phyloP scores from a whole-genome alignment of 2,888 invertebrate genomes.

The Brachyptera putata region DNA sequence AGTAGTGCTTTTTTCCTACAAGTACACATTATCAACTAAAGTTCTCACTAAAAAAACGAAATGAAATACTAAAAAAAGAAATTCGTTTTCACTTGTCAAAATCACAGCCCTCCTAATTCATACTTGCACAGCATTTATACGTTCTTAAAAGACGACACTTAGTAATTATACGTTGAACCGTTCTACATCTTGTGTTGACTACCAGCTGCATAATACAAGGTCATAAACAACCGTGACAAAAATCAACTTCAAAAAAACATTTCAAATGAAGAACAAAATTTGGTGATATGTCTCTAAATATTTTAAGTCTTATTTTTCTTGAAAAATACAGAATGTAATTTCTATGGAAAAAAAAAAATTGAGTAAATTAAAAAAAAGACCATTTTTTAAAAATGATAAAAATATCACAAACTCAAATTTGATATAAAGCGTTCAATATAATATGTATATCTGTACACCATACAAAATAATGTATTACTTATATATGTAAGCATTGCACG shows the following conservation, averaged over 20 bases:
- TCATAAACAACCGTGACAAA: too few species aligned
- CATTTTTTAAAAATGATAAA: constrained; percentile 1
- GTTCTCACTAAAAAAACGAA: too few species aligned
- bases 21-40: too few species aligned
- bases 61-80: background rate
- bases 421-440: background rate
- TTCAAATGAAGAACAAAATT: background rate
- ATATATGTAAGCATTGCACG: constrained; percentile 18
- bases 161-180: too few species aligned
- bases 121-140: background rate
- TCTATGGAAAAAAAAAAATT: background rate
- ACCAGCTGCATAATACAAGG: too few species aligned
- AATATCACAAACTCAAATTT: constrained; percentile 6
- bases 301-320: constrained; percentile 7
- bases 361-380: background rate
- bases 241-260: background rate
- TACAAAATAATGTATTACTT: background rate
- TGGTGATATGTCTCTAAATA: constrained; percentile 5
- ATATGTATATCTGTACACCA: background rate
- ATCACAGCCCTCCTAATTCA: constrained; percentile 1
- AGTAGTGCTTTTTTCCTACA: too few species aligned
- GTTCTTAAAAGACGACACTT: background rate
- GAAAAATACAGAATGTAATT: background rate
- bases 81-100: background rate
- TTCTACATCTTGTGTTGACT: background rate